phyloP scores from a whole-genome alignment of 2,113 vertebrate species.

The Tyto alba region DNA sequence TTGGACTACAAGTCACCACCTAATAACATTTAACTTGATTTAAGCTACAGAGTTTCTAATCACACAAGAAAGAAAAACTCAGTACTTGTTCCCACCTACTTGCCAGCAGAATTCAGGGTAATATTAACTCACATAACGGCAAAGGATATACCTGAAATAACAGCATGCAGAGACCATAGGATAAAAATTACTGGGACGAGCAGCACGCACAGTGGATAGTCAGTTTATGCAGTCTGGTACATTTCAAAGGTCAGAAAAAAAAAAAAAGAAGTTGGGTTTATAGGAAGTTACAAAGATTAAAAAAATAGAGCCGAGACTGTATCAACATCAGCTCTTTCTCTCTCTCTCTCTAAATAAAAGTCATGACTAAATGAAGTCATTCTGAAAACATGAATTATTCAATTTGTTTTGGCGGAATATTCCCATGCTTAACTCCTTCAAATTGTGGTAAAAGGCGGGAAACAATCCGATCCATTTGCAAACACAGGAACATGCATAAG shows the following conservation, averaged over 20 bases:
- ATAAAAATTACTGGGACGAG: not conserved
- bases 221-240: not conserved
- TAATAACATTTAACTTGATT: not conserved
- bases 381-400: constrained; percentile 39
- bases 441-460: not conserved
- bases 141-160: constrained; percentile 14
- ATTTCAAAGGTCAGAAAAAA: constrained; percentile 1
- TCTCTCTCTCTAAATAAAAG: not conserved
- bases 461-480: not conserved
- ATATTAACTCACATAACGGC: not conserved
- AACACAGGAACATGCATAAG: not conserved
- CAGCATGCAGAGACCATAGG: not conserved
- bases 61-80: not conserved
- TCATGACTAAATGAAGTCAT: constrained; percentile 38
- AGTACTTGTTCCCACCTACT: not conserved
- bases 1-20: not conserved
- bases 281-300: constrained; percentile 7
- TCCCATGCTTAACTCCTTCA: not conserved
- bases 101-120: not conserved
- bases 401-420: constrained; percentile 18
- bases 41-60: not conserved
- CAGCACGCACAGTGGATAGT: not conserved
- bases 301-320: constrained; percentile 1
- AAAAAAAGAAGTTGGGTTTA: not conserved
- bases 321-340: constrained; percentile 15